Evolutionary conservation across 2,797 vertebrate species (phyloP).

Genomic region (Helicolenus hilgendorfi): DNA sequence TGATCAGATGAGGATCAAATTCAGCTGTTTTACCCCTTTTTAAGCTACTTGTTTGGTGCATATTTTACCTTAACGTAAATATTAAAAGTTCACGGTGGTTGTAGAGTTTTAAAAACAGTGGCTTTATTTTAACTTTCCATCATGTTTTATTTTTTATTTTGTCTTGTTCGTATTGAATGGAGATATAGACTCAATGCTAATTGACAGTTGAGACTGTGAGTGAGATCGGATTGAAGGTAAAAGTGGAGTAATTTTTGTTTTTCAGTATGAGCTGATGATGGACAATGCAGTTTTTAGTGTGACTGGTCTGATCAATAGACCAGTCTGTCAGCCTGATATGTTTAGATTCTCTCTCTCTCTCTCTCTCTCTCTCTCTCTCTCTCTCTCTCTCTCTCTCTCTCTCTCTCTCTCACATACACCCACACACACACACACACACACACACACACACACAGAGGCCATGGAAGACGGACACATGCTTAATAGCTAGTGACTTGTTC

Average conservation of each 20-base stretch:
- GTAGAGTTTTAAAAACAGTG: neutral
- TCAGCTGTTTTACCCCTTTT: neutral
- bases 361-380: neutral
- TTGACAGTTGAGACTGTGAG: neutral
- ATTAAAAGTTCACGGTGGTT: neutral
- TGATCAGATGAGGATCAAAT: neutral
- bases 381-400: too few relatives aligned
- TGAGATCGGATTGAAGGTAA: conserved; percentile 9
- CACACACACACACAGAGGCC: conserved; percentile 19
- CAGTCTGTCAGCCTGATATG: conserved; percentile 50
- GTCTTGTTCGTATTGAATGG: neutral
- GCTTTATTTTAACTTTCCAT: neutral
- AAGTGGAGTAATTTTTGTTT: conserved; percentile 7
- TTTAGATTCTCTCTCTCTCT: conserved; percentile 14
- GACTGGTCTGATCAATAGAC: conserved; percentile 58
- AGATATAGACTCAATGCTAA: neutral
- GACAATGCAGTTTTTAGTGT: conserved; percentile 18
- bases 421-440: conserved; percentile 15
- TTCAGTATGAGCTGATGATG: conserved; percentile 23
- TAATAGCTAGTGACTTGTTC: conserved; percentile 83
- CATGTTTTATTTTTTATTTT: neutral
- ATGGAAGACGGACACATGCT: conserved; percentile 72
- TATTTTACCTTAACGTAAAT: neutral
- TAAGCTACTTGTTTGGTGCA: neutral
- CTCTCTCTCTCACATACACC: neutral